phyloP scores from a whole-genome alignment of 2,113 vertebrate species.

The Sinocyclocheilus maitianheensis region DNA sequence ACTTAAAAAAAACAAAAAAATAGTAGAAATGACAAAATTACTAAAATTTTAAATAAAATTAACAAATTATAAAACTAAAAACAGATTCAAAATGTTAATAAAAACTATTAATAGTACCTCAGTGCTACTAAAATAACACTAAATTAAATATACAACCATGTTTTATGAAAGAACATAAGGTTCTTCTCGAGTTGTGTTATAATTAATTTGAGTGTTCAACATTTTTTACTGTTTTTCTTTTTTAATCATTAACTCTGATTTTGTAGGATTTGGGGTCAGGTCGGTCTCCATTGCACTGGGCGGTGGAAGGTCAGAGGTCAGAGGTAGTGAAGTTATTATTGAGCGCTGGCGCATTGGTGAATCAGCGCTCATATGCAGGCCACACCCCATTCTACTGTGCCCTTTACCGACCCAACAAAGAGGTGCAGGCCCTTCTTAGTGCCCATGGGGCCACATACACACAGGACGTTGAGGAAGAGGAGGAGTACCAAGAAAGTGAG shows the following conservation, averaged over 20 bases:
- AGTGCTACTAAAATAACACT: no score
- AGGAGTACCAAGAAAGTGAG: slow-evolving; percentile 55
- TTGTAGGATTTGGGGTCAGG: slow-evolving; percentile 78
- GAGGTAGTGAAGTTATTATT: slow-evolving; percentile 72
- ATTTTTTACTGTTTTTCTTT: neutral
- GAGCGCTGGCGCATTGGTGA: slow-evolving; percentile 61
- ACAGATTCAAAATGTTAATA: no score
- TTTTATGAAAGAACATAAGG: neutral
- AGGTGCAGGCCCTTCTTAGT: slow-evolving; percentile 69
- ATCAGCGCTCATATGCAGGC: slow-evolving; percentile 73
- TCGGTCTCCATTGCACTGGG: slow-evolving; percentile 79
- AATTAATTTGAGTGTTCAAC: neutral
- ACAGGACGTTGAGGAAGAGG: slow-evolving; percentile 48
- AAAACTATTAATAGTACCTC: no score
- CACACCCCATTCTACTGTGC: slow-evolving; percentile 77
- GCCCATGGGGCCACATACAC: slow-evolving; percentile 69
- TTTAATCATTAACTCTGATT: neutral
- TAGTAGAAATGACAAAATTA: no score
- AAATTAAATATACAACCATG: neutral
- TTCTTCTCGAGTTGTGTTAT: neutral
- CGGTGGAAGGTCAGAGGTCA: slow-evolving; percentile 73
- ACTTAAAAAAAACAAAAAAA: no score
- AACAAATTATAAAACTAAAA: no score
- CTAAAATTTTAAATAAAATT: no score
- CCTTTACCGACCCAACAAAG: slow-evolving; percentile 66